phyloP scores from a whole-genome alignment of 2,888 invertebrate genomes.

The Mythimna impura region DNA sequence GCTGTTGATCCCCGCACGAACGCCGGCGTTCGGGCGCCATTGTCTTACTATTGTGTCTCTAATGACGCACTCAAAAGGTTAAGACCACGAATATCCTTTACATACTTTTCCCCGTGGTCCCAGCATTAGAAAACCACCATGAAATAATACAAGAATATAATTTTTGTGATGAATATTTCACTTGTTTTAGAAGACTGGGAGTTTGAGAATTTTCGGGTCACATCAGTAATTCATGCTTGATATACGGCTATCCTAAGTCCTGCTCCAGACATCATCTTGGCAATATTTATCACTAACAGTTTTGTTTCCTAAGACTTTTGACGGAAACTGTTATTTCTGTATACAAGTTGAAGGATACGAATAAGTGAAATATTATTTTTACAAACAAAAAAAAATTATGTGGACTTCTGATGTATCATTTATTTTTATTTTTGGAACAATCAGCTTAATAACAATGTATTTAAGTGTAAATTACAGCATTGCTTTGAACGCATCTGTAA shows the following conservation, averaged over 20 bases:
- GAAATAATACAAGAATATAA: not conserved
- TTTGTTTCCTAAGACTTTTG: conserved; percentile 17
- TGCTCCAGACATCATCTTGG: conserved; percentile 38
- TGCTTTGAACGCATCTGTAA: no score
- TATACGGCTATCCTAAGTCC: conserved; percentile 22
- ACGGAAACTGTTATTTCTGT: not conserved
- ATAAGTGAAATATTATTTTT: not conserved
- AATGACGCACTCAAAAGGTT: no score
- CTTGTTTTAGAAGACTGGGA: conserved; percentile 7
- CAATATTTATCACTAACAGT: conserved; percentile 34
- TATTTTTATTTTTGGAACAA: no score
- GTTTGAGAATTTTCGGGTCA: conserved; percentile 33
- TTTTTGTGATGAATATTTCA: conserved; percentile 7
- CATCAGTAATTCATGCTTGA: conserved; percentile 51
- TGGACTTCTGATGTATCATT: no score
- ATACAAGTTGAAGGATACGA: not conserved
- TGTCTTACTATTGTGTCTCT: no score
- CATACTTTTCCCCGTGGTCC: not conserved
- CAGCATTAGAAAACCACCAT: not conserved
- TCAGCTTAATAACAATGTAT: no score
- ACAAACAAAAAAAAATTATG: no score
- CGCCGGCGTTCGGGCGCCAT: no score
- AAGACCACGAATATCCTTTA: not conserved
- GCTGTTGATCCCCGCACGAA: no score
- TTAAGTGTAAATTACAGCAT: no score